phyloP scores from a whole-genome alignment of 2,113 vertebrate genomes.

The Amphiprion ocellaris region DNA sequence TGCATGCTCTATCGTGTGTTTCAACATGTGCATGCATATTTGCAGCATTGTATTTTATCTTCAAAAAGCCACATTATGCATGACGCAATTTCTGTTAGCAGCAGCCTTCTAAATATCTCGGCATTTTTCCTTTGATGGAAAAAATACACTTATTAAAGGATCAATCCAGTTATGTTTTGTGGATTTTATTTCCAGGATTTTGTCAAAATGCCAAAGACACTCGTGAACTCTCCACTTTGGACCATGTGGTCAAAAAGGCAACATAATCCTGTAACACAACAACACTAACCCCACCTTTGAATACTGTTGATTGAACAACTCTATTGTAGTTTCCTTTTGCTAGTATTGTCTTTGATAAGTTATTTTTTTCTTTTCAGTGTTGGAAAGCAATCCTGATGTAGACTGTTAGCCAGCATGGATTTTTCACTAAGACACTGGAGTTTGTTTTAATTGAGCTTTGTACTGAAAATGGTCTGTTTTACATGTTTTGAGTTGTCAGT shows the following conservation, averaged over 20 bases:
- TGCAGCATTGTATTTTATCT: slow-evolving; percentile 28
- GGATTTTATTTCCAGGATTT: slow-evolving; percentile 2
- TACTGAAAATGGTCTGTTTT: not conserved
- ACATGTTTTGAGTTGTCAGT: too few relatives aligned
- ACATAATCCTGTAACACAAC: not conserved
- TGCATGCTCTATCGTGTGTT: slow-evolving; percentile 12
- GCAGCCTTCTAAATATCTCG: slow-evolving; percentile 11
- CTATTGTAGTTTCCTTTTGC: not conserved
- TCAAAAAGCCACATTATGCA: slow-evolving; percentile 41
- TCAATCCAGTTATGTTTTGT: not conserved
- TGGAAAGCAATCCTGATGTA: not conserved
- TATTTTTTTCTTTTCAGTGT: not conserved
- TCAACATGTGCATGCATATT: not conserved
- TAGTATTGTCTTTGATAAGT: not conserved
- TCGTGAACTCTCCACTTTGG: not conserved
- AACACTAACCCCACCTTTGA: not conserved
- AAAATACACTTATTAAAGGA: slow-evolving; percentile 24
- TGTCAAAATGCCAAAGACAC: slow-evolving; percentile 7
- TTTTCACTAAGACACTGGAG: too few relatives aligned
- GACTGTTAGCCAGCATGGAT: too few relatives aligned
- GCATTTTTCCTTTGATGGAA: slow-evolving; percentile 23
- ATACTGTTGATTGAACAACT: not conserved
- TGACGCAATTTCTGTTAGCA: slow-evolving; percentile 27
- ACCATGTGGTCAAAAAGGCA: slow-evolving; percentile 1
- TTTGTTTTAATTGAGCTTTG: not conserved